phyloP scores from a whole-genome alignment of 2,888 invertebrate species.

The Nysson spinosus region DNA sequence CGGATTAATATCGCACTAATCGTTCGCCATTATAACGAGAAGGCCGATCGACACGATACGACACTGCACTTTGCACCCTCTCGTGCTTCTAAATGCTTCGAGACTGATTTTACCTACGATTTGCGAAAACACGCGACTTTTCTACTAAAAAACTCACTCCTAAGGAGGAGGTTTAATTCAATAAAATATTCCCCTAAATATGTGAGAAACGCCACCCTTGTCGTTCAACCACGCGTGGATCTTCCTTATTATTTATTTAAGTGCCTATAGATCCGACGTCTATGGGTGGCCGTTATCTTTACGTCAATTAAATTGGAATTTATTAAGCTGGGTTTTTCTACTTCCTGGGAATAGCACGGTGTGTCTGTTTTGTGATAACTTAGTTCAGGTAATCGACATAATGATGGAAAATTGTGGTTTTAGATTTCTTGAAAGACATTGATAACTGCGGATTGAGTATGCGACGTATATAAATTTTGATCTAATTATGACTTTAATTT shows the following conservation, averaged over 20 bases:
- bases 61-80: constrained; percentile 18
- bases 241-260: constrained; percentile 62
- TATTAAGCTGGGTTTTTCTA: too few relatives aligned
- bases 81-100: constrained; percentile 41
- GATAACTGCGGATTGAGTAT: too few relatives aligned
- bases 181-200: constrained; percentile 19
- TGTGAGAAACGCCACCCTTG: neutral
- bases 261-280: too few relatives aligned
- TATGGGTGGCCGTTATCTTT: too few relatives aligned
- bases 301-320: too few relatives aligned
- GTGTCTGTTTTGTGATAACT: too few relatives aligned
- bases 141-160: neutral
- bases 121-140: constrained; percentile 25
- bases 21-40: constrained; percentile 28
- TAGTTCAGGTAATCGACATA: too few relatives aligned
- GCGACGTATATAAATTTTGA: too few relatives aligned
- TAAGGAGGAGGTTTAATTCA: constrained; percentile 35
- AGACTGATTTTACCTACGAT: constrained; percentile 38
- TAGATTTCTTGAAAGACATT: too few relatives aligned
- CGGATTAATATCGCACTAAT: constrained; percentile 49
- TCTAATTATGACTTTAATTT: too few relatives aligned
- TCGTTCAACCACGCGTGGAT: constrained; percentile 57
- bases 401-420: too few relatives aligned
- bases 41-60: constrained; percentile 29
- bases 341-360: too few relatives aligned